phyloP scores from a whole-genome alignment of 2,113 vertebrate species.

The Cynopterus brachyotis region DNA sequence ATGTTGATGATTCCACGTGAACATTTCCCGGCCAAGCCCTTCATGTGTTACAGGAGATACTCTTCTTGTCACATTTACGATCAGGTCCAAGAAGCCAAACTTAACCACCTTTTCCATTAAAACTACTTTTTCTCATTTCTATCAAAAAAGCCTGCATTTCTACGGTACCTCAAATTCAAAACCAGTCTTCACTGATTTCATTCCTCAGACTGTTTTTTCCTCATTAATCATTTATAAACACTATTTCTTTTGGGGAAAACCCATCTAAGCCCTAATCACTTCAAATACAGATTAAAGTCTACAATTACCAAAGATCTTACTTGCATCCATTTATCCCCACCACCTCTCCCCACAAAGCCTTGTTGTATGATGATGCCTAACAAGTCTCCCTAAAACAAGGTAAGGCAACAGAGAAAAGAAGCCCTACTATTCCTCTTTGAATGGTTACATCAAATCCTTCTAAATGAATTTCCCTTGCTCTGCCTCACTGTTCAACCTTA shows the following conservation, averaged over 20 bases:
- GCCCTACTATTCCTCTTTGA: neutral
- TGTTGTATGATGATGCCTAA: neutral
- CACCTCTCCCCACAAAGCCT: neutral
- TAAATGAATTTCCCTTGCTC: neutral
- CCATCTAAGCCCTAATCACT: neutral
- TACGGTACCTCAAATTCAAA: neutral
- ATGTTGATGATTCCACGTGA: neutral
- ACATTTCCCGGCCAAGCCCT: neutral
- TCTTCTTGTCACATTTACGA: neutral
- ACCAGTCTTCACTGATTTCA: neutral
- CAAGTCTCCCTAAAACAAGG: neutral
- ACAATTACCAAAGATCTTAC: neutral
- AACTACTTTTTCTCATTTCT: neutral
- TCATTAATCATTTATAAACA: neutral
- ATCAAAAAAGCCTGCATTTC: neutral
- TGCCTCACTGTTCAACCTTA: neutral
- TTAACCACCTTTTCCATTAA: neutral
- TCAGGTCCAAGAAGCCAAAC: neutral
- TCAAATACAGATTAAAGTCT: neutral
- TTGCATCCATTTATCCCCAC: neutral
- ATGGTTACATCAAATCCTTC: neutral
- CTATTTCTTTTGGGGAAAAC: neutral
- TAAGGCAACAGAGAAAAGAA: neutral
- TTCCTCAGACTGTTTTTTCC: neutral
- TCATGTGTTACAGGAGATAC: neutral